These are phyloP conservation scores for Ceyx erithaca DNA, from an alignment of 2,797 vertebrate genomes.

Conservation along the genomic window DNA sequence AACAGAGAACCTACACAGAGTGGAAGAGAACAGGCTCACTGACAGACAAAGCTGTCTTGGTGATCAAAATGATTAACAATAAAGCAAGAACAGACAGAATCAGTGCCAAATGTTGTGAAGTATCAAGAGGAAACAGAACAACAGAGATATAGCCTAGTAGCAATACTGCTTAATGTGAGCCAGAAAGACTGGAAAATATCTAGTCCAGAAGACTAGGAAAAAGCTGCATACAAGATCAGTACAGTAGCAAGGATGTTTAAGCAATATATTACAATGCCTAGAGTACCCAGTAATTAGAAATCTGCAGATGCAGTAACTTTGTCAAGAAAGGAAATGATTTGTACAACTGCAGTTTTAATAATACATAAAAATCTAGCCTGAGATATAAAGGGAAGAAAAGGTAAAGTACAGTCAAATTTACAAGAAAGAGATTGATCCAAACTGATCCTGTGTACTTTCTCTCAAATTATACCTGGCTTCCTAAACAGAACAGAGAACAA, in stretches of 20 bases:
- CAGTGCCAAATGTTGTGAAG: background rate
- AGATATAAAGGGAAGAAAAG: background rate
- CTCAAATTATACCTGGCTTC: background rate
- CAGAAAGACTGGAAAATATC: background rate
- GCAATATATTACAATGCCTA: background rate
- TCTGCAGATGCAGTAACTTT: conserved; percentile 3
- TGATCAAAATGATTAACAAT: background rate
- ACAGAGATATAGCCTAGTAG: background rate
- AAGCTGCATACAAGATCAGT: background rate
- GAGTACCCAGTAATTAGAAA: background rate
- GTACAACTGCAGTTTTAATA: background rate
- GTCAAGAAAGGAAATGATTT: conserved; percentile 14
- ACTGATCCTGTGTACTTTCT: background rate
- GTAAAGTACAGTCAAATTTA: background rate
- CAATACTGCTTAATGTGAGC: background rate
- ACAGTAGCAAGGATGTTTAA: conserved; percentile 24
- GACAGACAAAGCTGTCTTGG: background rate
- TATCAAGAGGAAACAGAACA: background rate
- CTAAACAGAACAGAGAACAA: conserved; percentile 11
- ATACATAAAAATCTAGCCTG: background rate
- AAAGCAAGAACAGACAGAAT: background rate
- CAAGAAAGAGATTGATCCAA: background rate
- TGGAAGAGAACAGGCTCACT: background rate
- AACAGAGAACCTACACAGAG: background rate
- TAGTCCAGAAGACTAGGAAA: background rate